phyloP scores from a whole-genome alignment of 2,888 invertebrate species.

The Cataglyphis altisquamis region DNA sequence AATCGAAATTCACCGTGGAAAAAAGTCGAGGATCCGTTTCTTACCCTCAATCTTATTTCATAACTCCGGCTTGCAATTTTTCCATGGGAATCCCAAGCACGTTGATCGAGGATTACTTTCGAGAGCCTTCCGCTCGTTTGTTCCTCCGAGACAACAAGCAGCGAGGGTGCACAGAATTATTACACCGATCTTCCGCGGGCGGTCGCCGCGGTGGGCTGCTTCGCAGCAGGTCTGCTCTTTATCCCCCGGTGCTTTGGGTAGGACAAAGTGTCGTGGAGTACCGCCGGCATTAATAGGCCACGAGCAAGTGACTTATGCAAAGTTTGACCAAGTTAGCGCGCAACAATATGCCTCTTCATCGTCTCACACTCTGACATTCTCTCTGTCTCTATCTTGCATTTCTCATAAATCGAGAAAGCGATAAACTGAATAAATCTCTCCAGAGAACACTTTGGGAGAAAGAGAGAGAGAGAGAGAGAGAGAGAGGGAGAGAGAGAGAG shows the following conservation, averaged over 20 bases:
- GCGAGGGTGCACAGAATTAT: slow-evolving; percentile 58
- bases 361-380: slow-evolving; percentile 31
- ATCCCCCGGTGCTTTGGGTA: slow-evolving; percentile 18
- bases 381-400: neutral
- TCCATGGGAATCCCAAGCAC: slow-evolving; percentile 39
- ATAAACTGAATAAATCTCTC: slow-evolving; percentile 61
- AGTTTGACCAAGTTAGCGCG: slow-evolving; percentile 66
- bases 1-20: slow-evolving; percentile 46
- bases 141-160: slow-evolving; percentile 38
- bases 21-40: slow-evolving; percentile 20
- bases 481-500: neutral
- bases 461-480: slow-evolving; percentile 7
- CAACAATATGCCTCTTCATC: slow-evolving; percentile 50
- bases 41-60: slow-evolving; percentile 37
- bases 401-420: neutral
- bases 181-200: slow-evolving; percentile 43
- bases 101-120: slow-evolving; percentile 65
- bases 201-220: slow-evolving; percentile 40
- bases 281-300: slow-evolving; percentile 65
- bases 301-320: slow-evolving; percentile 61
- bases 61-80: slow-evolving; percentile 19
- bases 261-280: slow-evolving; percentile 48
- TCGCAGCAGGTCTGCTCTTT: slow-evolving; percentile 22
- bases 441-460: slow-evolving; percentile 59
- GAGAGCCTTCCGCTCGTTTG: slow-evolving; percentile 60